These are phyloP conservation scores for Tinea semifulvella DNA, from an alignment of 2,888 invertebrate genomes.

Conservation along the genomic window DNA sequence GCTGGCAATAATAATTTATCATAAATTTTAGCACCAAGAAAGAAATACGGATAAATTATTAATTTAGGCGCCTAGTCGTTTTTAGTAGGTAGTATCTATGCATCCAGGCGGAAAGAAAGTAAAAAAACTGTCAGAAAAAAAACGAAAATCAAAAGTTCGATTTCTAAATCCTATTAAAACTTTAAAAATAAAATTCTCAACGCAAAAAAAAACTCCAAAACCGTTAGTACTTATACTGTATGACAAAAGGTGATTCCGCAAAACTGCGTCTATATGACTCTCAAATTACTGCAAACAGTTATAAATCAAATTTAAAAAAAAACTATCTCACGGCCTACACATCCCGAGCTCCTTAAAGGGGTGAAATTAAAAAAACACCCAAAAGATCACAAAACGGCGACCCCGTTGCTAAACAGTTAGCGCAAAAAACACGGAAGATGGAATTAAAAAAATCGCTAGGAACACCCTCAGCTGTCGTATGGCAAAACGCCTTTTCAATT, in stretches of 20 bases:
- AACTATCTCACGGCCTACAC: conserved; percentile 56
- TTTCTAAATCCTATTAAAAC: neutral
- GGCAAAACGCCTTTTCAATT: no score
- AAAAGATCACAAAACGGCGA: conserved; percentile 38
- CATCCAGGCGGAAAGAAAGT: no score
- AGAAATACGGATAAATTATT: no score
- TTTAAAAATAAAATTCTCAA: neutral
- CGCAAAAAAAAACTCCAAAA: conserved; percentile 9
- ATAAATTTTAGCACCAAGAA: no score
- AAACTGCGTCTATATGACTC: conserved; percentile 45
- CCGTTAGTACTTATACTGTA: conserved; percentile 11
- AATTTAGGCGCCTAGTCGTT: no score
- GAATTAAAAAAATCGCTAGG: conserved; percentile 8
- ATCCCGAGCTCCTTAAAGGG: conserved; percentile 59
- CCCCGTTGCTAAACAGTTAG: conserved; percentile 48
- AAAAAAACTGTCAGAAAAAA: no score
- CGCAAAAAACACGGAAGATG: conserved; percentile 50
- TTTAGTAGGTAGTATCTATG: no score
- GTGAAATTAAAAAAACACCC: conserved; percentile 39
- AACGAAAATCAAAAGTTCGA: neutral
- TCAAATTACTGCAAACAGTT: conserved; percentile 65
- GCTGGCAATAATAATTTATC: no score
- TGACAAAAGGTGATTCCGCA: conserved; percentile 11
- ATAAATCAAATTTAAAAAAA: conserved; percentile 56
- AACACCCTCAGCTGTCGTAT: no score